These are phyloP conservation scores for Aplidium turbinatum DNA, from an alignment of 23 tunicate species.

Conservation along the genomic window DNA sequence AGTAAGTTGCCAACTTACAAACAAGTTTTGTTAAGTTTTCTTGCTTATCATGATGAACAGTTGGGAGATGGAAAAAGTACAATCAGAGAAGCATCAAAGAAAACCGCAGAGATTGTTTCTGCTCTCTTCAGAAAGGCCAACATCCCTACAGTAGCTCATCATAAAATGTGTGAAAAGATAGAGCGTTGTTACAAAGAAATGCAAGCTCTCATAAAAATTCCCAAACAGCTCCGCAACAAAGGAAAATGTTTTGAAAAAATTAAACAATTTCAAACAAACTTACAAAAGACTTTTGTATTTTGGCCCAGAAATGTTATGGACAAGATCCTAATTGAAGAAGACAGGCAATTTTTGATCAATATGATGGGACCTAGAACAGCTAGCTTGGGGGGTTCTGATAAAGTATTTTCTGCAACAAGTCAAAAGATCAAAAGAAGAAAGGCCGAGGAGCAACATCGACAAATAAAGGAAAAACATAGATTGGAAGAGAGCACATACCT, in stretches of 20 bases:
- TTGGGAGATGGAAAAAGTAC: constrained; percentile 11
- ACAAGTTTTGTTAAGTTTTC: constrained; percentile 12
- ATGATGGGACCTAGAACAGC: constrained; percentile 20
- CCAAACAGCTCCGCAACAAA: neutral
- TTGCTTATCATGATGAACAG: constrained; percentile 9
- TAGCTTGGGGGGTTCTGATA: constrained; percentile 17
- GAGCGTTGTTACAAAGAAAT: constrained; percentile 4
- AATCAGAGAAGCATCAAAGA: constrained; percentile 12
- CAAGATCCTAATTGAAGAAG: neutral
- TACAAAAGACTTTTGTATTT: constrained; percentile 5
- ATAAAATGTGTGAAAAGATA: constrained; percentile 10
- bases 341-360: constrained; percentile 2
- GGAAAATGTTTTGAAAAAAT: constrained; percentile 7
- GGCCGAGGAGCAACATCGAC: neutral
- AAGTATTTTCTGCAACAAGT: neutral
- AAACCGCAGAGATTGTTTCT: constrained; percentile 1
- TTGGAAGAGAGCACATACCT: neutral
- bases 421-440: constrained; percentile 5
- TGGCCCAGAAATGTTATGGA: constrained; percentile 11
- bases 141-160: constrained; percentile 10
- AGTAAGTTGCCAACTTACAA: constrained; percentile 11
- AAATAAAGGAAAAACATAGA: constrained; percentile 2
- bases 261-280: neutral
- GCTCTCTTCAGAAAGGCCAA: neutral
- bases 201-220: constrained; percentile 8